Conservation (phyloP, 2,113 vertebrate genomes). For the Kryptolebias marmoratus region DNA sequence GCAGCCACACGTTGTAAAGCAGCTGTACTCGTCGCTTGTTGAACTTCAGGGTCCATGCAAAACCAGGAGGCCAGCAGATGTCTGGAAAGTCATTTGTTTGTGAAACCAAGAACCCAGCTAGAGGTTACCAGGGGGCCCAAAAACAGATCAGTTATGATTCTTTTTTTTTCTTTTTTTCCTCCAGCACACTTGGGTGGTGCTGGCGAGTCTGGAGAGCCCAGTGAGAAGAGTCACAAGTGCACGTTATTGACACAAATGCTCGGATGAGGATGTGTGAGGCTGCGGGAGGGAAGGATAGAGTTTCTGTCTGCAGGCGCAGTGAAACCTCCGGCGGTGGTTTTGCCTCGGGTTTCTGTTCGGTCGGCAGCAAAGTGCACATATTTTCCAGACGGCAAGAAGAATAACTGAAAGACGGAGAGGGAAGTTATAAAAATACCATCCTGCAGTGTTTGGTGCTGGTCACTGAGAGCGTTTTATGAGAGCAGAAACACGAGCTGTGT, state of each 20-base stretch:
- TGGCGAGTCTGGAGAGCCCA: slow-evolving; percentile 8
- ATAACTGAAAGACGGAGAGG: background rate
- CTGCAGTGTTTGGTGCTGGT: background rate
- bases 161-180: slow-evolving; percentile 4
- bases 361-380: background rate
- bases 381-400: slow-evolving; percentile 10
- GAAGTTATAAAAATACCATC: background rate
- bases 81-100: slow-evolving; percentile 51
- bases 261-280: slow-evolving; percentile 44
- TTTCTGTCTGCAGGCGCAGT: slow-evolving; percentile 25
- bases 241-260: slow-evolving; percentile 56
- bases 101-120: slow-evolving; percentile 58
- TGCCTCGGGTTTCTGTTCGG: slow-evolving; percentile 11
- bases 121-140: slow-evolving; percentile 31
- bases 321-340: slow-evolving; percentile 22
- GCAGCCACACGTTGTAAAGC: background rate
- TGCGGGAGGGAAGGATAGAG: slow-evolving; percentile 16
- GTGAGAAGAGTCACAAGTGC: slow-evolving; percentile 76
- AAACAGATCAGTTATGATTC: slow-evolving; percentile 37
- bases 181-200: slow-evolving; percentile 22
- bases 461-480: background rate
- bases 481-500: background rate
- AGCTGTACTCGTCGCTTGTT: slow-evolving; percentile 12
- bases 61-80: slow-evolving; percentile 49
- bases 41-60: slow-evolving; percentile 3